Conservation (phyloP, 2,797 vertebrate genomes). For the Lepidocolaptes lacrymiger region DNA sequence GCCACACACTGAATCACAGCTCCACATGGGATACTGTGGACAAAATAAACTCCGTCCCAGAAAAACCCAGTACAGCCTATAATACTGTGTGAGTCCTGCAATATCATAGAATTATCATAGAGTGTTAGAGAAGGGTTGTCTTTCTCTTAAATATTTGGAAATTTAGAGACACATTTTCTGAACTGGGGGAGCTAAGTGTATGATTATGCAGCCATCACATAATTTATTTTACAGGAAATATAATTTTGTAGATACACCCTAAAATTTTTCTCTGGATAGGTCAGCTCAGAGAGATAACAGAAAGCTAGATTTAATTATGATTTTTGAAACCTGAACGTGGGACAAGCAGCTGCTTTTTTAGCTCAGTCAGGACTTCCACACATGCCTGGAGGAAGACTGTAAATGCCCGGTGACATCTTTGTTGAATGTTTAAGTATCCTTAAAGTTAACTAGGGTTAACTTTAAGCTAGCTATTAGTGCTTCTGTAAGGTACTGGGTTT, state of each 20-base stretch:
- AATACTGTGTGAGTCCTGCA: neutral
- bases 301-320: neutral
- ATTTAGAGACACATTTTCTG: neutral
- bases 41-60: neutral
- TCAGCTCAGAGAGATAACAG: neutral
- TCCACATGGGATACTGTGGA: neutral
- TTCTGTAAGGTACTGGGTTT: neutral
- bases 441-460: neutral
- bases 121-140: neutral
- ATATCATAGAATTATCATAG: rapidly evolving
- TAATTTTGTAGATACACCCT: neutral
- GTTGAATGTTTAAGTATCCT: neutral
- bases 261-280: neutral
- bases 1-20: neutral
- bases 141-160: neutral
- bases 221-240: neutral
- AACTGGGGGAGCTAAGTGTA: neutral
- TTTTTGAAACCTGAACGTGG: neutral
- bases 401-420: neutral
- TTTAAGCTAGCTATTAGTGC: neutral
- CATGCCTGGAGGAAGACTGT: neutral
- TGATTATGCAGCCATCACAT: neutral
- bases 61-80: neutral
- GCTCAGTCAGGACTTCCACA: neutral
- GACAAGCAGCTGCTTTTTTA: neutral